Base-by-base conservation (phyloP, 2,113 vertebrate species). In the Crotalus tigris region DNA sequence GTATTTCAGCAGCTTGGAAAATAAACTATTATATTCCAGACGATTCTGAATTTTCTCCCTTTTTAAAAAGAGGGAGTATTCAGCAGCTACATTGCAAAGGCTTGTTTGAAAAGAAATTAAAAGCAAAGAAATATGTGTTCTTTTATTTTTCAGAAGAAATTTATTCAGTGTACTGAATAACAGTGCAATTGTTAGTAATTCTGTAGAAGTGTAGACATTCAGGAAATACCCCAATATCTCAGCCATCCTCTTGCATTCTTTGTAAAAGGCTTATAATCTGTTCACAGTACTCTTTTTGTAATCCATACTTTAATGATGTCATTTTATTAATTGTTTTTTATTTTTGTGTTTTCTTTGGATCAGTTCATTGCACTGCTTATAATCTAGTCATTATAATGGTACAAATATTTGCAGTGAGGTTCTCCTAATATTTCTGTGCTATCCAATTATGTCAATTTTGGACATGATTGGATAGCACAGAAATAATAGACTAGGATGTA, bases 31-130 rank as follows among this genome's bases (percentile, higher is more conserved):
- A 33, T 94, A 95, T 97, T 96, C 94, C 95, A 97, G 95, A 94
- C 96, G 93, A 97, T 96, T 96, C n/a, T 19, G 93, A 46, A 44
- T 49, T 39, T 51, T 81, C 46, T 69, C 2, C 57, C 24, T 58
- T 49, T 49, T 57, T 33, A 89, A 58, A 96, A 88, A 23, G 46
- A 88, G 55, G 91, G 95, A 1, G 54, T 90, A 95, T 95, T 95
- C 95, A 94, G 15, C 94, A 95, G 95, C 33, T 96, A 95, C 92
- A 51, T 96, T 96, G 93, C 69, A 0, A 26, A 96, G 95, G 95
- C 95, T 51, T 95, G 93, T 95, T 95, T 95, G 92, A 96, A 94
- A 94, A 97, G 95, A 96, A 96, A 97, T 97, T 96, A 96, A 97
- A 97, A 94, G 94, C 94, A 95, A 96, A 95, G 88, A 92, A 94